These are phyloP conservation scores for Caradrina kadenii DNA, from an alignment of 2,888 invertebrate genomes.

Conservation along the genomic window DNA sequence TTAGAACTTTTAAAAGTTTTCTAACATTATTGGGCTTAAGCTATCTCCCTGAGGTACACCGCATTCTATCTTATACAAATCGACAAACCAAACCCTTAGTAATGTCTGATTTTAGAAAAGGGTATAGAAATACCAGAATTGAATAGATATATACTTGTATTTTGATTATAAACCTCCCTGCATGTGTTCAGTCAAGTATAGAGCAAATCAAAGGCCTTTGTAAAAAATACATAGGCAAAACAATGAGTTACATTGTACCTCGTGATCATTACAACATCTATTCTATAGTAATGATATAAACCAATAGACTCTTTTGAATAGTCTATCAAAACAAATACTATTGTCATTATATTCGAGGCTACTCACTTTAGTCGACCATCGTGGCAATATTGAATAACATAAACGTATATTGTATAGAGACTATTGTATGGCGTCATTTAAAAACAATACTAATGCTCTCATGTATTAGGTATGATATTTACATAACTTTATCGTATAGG, in stretches of 20 bases:
- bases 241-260: slow-evolving; percentile 3
- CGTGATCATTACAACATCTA: background rate
- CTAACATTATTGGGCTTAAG: background rate
- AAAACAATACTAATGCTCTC: slow-evolving; percentile 22
- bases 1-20: no score
- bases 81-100: no score
- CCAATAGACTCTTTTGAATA: slow-evolving; percentile 18
- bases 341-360: slow-evolving; percentile 12
- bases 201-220: background rate
- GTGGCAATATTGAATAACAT: slow-evolving; percentile 9
- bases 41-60: background rate
- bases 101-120: background rate
- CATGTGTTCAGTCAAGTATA: background rate
- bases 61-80: background rate
- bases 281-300: slow-evolving; percentile 5
- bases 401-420: slow-evolving; percentile 6
- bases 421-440: background rate
- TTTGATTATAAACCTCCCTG: background rate
- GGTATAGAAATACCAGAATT: background rate
- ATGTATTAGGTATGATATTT: slow-evolving; percentile 30
- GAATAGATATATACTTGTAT: background rate
- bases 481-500: slow-evolving; percentile 21
- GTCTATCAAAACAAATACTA: slow-evolving; percentile 20
- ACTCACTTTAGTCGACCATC: slow-evolving; percentile 6
- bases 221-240: background rate